phyloP scores from a whole-genome alignment of 2,113 vertebrate genomes.

The Calypte anna region DNA sequence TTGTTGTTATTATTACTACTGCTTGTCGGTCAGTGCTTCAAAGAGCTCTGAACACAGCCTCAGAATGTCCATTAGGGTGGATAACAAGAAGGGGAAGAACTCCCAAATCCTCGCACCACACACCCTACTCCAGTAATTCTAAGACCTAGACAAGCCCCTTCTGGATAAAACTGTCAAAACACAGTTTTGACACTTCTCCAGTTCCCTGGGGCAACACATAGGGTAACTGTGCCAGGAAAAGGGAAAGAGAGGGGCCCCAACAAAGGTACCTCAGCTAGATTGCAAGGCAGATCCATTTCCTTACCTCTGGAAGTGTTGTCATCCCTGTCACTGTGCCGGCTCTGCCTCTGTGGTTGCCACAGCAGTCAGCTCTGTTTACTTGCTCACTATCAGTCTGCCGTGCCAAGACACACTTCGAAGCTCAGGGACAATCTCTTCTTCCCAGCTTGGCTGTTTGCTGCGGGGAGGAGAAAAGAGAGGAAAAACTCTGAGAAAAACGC shows the following conservation, averaged over 20 bases:
- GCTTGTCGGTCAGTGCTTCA: not conserved
- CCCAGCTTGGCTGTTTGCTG: slow-evolving; percentile 39
- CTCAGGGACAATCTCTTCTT: slow-evolving; percentile 30
- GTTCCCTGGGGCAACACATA: not conserved
- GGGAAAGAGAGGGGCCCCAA: not conserved
- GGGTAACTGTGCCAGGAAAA: not conserved
- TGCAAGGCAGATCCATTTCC: not conserved
- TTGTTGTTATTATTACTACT: not conserved
- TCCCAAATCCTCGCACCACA: not conserved
- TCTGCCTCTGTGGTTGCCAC: not conserved
- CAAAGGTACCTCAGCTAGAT: not conserved
- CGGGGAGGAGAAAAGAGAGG: slow-evolving; percentile 10
- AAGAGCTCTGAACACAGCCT: not conserved
- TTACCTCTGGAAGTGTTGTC: slow-evolving; percentile 58
- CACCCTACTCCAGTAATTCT: not conserved
- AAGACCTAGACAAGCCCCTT: not conserved
- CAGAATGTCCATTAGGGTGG: not conserved
- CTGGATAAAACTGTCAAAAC: not conserved
- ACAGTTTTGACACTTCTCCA: too few species aligned
- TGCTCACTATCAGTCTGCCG: not conserved
- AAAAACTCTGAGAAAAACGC: slow-evolving; percentile 19
- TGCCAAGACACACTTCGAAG: not conserved
- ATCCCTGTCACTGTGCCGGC: not conserved
- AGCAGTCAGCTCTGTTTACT: not conserved
- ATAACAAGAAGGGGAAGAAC: not conserved